Evolutionary conservation across 2,888 invertebrate species (phyloP).

Genomic region (Cetonia aurata): DNA sequence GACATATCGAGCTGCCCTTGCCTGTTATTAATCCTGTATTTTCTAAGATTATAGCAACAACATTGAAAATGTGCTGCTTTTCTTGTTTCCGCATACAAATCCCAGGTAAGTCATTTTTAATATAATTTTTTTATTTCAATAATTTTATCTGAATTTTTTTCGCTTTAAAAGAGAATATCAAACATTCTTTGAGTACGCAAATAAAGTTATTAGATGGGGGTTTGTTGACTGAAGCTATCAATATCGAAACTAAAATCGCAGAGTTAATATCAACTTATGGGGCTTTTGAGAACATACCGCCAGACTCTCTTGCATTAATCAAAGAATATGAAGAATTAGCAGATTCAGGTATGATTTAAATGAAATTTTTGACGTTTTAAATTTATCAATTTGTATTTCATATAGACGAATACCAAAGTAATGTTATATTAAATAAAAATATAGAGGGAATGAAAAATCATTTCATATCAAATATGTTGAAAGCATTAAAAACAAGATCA

Average conservation of each 20-base stretch:
- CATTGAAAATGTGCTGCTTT: constrained; percentile 79
- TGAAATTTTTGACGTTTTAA: constrained; percentile 19
- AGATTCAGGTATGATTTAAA: constrained; percentile 48
- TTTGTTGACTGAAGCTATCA: constrained; percentile 78
- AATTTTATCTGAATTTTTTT: constrained; percentile 14
- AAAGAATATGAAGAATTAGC: constrained; percentile 59
- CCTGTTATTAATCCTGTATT: constrained; percentile 93
- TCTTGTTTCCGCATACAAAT: constrained; percentile 79
- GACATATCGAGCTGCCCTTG: constrained; percentile 91
- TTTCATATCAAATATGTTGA: constrained; percentile 55
- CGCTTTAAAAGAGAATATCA: constrained; percentile 64
- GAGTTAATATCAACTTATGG: constrained; percentile 54
- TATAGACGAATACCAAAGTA: constrained; percentile 54
- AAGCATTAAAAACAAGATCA: constrained; percentile 64
- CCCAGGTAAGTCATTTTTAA: constrained; percentile 65
- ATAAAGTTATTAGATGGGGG: constrained; percentile 81
- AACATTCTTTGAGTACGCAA: constrained; percentile 72
- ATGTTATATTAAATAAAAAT: constrained; percentile 56
- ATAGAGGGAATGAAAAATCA: constrained; percentile 59
- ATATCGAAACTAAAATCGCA: constrained; percentile 64
- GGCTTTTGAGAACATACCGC: constrained; percentile 57
- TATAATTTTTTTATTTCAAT: constrained; percentile 6
- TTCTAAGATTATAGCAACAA: constrained; percentile 76
- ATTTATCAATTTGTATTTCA: background rate
- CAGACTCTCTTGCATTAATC: constrained; percentile 50